phyloP scores from a whole-genome alignment of 2,888 invertebrate species.

The Latrodectus elegans region DNA sequence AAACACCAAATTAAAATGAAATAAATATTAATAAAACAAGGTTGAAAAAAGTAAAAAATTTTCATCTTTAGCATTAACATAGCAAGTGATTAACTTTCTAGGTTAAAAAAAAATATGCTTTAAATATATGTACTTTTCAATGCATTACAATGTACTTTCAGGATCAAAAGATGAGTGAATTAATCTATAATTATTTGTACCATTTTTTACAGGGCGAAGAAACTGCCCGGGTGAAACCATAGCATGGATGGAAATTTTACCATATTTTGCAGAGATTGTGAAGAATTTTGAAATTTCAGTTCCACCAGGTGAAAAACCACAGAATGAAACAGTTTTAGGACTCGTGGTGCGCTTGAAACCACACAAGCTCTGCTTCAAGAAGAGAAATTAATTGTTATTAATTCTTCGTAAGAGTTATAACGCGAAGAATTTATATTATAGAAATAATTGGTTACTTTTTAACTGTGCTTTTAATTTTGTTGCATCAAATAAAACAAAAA shows the following conservation, averaged over 20 bases:
- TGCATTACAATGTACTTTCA: not conserved
- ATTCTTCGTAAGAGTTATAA: too few relatives aligned
- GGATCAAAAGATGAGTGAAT: not conserved
- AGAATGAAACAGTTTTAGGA: conserved; percentile 20
- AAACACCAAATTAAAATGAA: too few relatives aligned
- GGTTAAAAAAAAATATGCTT: not conserved
- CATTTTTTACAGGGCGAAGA: conserved; percentile 44
- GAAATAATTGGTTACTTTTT: too few relatives aligned
- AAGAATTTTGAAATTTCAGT: conserved; percentile 48
- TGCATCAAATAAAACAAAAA: too few relatives aligned
- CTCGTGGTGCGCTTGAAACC: conserved; percentile 24
- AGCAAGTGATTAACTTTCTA: not conserved
- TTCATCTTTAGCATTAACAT: too few relatives aligned
- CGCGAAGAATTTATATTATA: too few relatives aligned
- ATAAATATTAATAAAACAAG: too few relatives aligned
- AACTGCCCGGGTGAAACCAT: conserved; percentile 65
- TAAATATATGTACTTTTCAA: too few relatives aligned
- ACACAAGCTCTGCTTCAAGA: conserved; percentile 38
- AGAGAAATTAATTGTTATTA: not conserved
- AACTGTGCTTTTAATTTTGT: too few relatives aligned
- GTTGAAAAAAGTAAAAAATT: too few relatives aligned
- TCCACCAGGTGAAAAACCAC: conserved; percentile 8
- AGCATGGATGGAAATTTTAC: conserved; percentile 62
- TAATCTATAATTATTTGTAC: not conserved
- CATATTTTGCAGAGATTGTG: conserved; percentile 53